Base-by-base conservation (phyloP, 2,888 invertebrate species). In the Ophion ventricosus region DNA sequence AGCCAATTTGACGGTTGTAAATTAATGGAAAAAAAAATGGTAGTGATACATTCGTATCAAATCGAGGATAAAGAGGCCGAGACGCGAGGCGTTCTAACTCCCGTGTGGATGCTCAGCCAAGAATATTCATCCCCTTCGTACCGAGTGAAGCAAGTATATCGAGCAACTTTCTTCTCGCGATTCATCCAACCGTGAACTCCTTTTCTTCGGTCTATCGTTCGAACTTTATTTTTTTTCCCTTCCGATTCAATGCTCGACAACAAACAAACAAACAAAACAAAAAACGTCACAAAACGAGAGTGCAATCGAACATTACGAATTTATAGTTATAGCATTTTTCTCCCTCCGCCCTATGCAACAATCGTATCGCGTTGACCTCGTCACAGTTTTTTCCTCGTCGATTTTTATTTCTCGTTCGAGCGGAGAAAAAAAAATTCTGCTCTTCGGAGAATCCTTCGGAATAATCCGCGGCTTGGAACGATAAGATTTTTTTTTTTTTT, bases 91-190 rank as follows among this genome's bases (percentile, higher is more conserved):
- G 26, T 14, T 23, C 29, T 67, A n/a, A 56, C 49, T 1, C 67
- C 76, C 8, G 43, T 43, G 57, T 85, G 85, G 85, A 63, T 76
- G 1, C 79, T 77, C 8, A 63, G 70, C 25, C 78, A 61, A 17
- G 61, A 77, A 73, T 72, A 70, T 29, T 82, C 82, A 2, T 70
- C 82, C 23, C 54, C 85, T 0, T 72, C 56, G 20, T 54, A 75
- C 7, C 80, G 76, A 29, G 23, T 73, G 35, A 77, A 67, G 85
- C 73, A 75, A 85, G 85, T 85, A 82, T 84, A 72, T 54, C 57
- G 11, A 57, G n/a, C n/a, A n/a, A 8, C 56, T 43, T 59, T 56
- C 10, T 20, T 59, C 43, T 43, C 43, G 17, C 40, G 0, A 25
- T 35, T 4, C 4, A 17, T 17, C 20, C 7, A 23, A 20, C 14